These are phyloP conservation scores for Sesia apiformis DNA, from an alignment of 2,888 invertebrate genomes.

Conservation along the genomic window DNA sequence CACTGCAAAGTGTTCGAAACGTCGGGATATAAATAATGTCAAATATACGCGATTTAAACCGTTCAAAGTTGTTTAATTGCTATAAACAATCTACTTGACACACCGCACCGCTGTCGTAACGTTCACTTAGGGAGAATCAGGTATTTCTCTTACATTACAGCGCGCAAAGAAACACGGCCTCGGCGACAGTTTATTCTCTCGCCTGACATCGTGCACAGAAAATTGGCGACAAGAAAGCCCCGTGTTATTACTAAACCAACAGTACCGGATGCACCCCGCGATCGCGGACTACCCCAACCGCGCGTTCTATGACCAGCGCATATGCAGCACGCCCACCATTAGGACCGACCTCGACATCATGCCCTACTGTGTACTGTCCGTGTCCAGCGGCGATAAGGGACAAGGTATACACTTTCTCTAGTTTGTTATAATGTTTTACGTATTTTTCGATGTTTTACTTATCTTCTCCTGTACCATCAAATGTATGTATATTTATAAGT, in stretches of 20 bases:
- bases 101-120: too few relatives aligned
- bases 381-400: constrained; percentile 49
- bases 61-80: too few relatives aligned
- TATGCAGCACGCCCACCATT: constrained; percentile 39
- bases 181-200: constrained; percentile 84
- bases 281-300: constrained; percentile 87
- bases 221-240: constrained; percentile 42
- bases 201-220: constrained; percentile 77
- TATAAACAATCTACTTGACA: too few relatives aligned
- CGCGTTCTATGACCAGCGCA: constrained; percentile 77
- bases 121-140: too few relatives aligned
- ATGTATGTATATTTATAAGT: too few relatives aligned
- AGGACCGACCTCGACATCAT: constrained; percentile 29
- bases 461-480: too few relatives aligned
- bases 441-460: too few relatives aligned
- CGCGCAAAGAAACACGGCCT: constrained; percentile 80
- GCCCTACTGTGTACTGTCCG: constrained; percentile 42
- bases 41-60: too few relatives aligned
- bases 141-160: constrained; percentile 38
- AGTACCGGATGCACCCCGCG: constrained; percentile 90
- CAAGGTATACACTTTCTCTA: constrained; percentile 31
- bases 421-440: too few relatives aligned
- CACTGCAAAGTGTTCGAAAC: too few relatives aligned
- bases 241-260: constrained; percentile 75
- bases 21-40: too few relatives aligned